Base-by-base conservation (phyloP, 2,113 vertebrate genomes). In the Podilymbus podiceps region DNA sequence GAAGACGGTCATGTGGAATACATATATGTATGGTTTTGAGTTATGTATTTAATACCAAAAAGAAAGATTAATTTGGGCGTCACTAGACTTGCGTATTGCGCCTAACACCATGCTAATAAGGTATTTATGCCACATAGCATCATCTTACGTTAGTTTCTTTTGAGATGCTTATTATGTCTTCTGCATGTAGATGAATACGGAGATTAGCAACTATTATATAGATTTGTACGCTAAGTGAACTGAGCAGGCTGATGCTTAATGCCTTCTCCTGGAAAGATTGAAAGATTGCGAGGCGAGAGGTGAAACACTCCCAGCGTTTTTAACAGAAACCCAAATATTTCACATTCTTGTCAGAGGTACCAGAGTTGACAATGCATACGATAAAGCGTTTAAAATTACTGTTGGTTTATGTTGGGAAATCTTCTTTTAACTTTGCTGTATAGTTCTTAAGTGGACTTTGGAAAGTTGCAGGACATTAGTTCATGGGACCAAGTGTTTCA, bases 311-410 rank as follows among this genome's bases (percentile, higher is more conserved):
- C 11, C 7, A n/a, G 10, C 7, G 22, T 72, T 88, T 88, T 93
- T 53, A 83, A 5, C 27, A 83, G 35, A 76, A 78, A 79, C 33
- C 3, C 35, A 53, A 19, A 68, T 55, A 56, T 85, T 85, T 85
- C 16, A 27, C 11, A 2, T 60, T 67, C 9, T 47, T 0, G 0
- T 90, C 49, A 22, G 21, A 79, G 19, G 27, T 50, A 44, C 30
- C 17, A 33, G 35, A 78, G 33, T 1, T 85, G 53, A 53, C 20
- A 33, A 14, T 42, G 53, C 14, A 5, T 40, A 15, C 4, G 7
- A 18, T 27, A 9, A 63, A 38, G 8, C 18, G 20, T 71, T 88
- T 59, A 9, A 78, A 58, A 23, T 49, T 35, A 38, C 40, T 52
- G 6, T 58, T 77, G 10, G 2, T 25, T 75, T 71, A 28, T 44